Evolutionary conservation across 2,888 invertebrate genomes (phyloP).

Genomic region (Coremacera marginata): DNA sequence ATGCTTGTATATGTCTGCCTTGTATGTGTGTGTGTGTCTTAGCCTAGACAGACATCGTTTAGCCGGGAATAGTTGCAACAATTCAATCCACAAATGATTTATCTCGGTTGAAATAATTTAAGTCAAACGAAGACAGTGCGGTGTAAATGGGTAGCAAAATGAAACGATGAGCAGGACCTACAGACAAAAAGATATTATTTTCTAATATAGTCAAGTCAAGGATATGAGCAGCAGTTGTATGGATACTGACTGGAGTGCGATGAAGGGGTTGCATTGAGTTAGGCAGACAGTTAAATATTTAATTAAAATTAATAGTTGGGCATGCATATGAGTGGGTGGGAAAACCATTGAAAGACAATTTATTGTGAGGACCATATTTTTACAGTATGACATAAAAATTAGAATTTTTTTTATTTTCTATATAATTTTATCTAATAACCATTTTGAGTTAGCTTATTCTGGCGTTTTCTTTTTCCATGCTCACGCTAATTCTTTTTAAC

Average conservation of each 20-base stretch:
- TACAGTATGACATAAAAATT: too few species aligned
- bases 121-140: conserved; percentile 42
- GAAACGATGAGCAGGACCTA: neutral
- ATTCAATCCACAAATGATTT: conserved; percentile 64
- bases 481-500: neutral
- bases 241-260: neutral
- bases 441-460: too few species aligned
- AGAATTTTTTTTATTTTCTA: neutral
- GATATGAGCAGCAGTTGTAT: neutral
- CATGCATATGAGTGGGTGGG: neutral
- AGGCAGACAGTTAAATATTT: conserved; percentile 30
- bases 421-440: neutral
- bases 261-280: neutral
- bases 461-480: neutral
- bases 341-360: neutral
- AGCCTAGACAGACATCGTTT: conserved; percentile 33
- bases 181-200: conserved; percentile 64
- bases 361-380: neutral
- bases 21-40: conserved; percentile 13
- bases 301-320: conserved; percentile 22
- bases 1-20: neutral
- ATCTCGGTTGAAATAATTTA: conserved; percentile 52
- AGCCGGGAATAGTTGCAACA: conserved; percentile 50
- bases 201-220: conserved; percentile 55
- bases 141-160: neutral